These are phyloP conservation scores for Odontesthes bonariensis DNA, from an alignment of 2,113 vertebrate genomes.

Conservation along the genomic window DNA sequence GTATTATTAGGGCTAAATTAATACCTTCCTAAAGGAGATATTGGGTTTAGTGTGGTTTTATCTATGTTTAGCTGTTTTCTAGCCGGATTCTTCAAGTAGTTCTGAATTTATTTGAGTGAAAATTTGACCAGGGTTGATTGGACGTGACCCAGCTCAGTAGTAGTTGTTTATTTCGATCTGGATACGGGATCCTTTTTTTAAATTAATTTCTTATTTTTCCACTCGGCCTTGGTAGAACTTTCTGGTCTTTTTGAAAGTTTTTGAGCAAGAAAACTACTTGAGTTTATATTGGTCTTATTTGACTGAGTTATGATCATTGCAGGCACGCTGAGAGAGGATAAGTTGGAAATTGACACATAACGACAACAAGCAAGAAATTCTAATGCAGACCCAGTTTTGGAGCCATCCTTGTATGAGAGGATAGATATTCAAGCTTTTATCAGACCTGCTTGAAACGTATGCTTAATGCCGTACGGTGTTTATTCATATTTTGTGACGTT, in stretches of 20 bases:
- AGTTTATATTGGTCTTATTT: background rate
- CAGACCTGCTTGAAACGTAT: background rate
- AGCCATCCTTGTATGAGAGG: background rate
- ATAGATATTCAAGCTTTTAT: too few relatives aligned
- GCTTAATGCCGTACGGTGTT: background rate
- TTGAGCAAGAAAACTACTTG: background rate
- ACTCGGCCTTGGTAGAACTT: background rate
- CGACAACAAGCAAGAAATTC: background rate
- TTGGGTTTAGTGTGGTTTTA: background rate
- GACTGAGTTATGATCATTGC: background rate
- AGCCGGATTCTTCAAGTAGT: background rate
- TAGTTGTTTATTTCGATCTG: too few relatives aligned
- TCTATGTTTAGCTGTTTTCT: background rate
- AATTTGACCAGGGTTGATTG: background rate
- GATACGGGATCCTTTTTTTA: too few relatives aligned
- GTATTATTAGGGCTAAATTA: too few relatives aligned
- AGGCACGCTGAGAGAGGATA: too few relatives aligned
- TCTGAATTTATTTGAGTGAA: background rate
- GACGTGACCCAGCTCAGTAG: too few relatives aligned
- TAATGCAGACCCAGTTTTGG: constrained; percentile 10
- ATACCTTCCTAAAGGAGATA: too few relatives aligned
- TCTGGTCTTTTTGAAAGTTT: background rate
- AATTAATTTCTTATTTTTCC: too few relatives aligned
- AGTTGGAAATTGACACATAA: background rate
- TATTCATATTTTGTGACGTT: background rate